Base-by-base conservation (phyloP, 37 sponge, comb jelly and placozoan species). In the Geodia barretti region DNA sequence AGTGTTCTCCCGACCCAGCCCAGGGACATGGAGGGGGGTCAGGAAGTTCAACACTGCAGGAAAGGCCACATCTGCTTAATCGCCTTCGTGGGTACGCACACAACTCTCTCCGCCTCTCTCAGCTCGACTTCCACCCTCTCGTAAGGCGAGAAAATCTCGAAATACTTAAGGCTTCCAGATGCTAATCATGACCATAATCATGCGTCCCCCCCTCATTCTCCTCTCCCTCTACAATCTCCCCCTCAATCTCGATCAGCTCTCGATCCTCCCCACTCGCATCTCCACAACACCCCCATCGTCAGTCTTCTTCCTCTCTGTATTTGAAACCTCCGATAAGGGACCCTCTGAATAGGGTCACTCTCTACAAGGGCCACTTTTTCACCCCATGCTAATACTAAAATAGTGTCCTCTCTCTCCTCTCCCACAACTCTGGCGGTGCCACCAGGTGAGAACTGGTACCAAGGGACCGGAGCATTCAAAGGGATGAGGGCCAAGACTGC, bases 1-100 rank as follows among this genome's bases (percentile, higher is more conserved):
- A 38, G 78, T 1, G 35, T 84, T 11, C 85, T 78, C 21, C 78
- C 85, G 20, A 28, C 28, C 29, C 78, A 77, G 19, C 85, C 85
- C 31, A 70, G 70, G 60, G 85, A 84, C 77, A 77, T 73, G 41
- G 42, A 73, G 26, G 73, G 60, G 19, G 41, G n/a, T n/a, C n/a
- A n/a, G n/a, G n/a, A n/a, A n/a, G n/a, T n/a, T n/a, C n/a, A n/a
- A n/a, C n/a, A n/a, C n/a, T n/a, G n/a, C n/a, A n/a, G n/a, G n/a
- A n/a, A n/a, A n/a, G n/a, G n/a, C n/a, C n/a, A n/a, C n/a, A n/a
- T n/a, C n/a, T n/a, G n/a, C n/a, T n/a, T n/a, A n/a, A n/a, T n/a
- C n/a, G n/a, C n/a, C n/a, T n/a, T n/a, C n/a, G n/a, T n/a, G n/a
- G n/a, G n/a, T n/a, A n/a, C n/a, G n/a, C n/a, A n/a, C n/a, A n/a